These are phyloP conservation scores for Amia ocellicauda DNA, from an alignment of 2,113 vertebrate genomes.

Conservation along the genomic window DNA sequence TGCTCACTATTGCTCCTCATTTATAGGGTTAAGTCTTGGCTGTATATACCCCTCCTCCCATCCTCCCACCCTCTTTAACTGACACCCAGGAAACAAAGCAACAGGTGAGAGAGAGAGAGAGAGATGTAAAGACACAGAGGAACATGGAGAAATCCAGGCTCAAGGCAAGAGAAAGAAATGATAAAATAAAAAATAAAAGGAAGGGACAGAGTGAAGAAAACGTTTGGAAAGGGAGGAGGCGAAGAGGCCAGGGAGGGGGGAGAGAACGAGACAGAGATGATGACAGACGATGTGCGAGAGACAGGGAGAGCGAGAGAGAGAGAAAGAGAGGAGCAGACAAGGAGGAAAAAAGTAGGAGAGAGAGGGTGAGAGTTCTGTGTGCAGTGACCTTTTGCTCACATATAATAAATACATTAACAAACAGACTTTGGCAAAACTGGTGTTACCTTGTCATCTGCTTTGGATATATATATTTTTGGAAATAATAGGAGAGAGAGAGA, in stretches of 20 bases:
- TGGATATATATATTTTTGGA: too few relatives aligned
- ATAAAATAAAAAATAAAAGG: too few relatives aligned
- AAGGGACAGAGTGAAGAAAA: too few relatives aligned
- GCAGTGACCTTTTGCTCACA: too few relatives aligned
- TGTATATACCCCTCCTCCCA: constrained; percentile 10
- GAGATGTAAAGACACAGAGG: not conserved
- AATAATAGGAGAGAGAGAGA: too few relatives aligned
- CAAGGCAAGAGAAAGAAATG: not conserved
- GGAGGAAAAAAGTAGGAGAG: not conserved
- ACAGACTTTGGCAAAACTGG: too few relatives aligned
- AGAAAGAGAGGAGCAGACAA: not conserved
- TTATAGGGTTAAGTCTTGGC: not conserved
- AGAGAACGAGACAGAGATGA: not conserved
- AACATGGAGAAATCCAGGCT: too few relatives aligned
- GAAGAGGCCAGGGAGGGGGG: not conserved
- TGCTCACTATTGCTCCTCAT: not conserved
- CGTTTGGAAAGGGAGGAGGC: too few relatives aligned
- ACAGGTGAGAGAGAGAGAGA: not conserved
- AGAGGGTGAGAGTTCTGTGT: too few relatives aligned
- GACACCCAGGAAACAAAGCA: not conserved
- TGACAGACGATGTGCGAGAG: not conserved
- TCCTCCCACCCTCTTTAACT: constrained; percentile 3
- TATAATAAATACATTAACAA: too few relatives aligned
- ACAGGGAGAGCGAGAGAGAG: not conserved
- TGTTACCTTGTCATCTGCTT: too few relatives aligned